These are phyloP conservation scores for Orientallactaga sibirica DNA, from an alignment of 2,797 vertebrate species.

Conservation along the genomic window DNA sequence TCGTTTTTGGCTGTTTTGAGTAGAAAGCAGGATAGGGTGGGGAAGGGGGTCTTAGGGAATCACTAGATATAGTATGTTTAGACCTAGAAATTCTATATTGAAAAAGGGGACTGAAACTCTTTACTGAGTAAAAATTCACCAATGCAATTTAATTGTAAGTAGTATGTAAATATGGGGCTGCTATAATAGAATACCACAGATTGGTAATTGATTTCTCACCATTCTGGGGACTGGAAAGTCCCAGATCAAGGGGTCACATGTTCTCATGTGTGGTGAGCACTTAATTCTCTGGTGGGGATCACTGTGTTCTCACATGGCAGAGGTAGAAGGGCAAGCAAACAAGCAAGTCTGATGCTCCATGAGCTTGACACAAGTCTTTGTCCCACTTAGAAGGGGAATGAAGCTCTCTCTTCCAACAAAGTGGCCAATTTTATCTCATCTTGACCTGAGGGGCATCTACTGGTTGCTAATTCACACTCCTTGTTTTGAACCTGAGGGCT, in stretches of 20 bases:
- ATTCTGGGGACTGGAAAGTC: neutral
- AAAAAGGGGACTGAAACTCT: neutral
- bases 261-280: neutral
- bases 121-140: neutral
- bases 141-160: neutral
- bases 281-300: neutral
- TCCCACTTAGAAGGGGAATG: neutral
- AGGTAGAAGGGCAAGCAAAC: too few relatives aligned
- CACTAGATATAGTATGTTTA: neutral
- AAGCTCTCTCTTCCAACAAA: neutral
- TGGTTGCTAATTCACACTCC: neutral
- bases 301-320: neutral
- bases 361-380: neutral
- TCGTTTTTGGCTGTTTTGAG: neutral
- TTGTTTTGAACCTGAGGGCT: accelerated
- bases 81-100: neutral
- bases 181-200: neutral
- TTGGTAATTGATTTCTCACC: neutral
- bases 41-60: neutral
- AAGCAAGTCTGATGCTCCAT: neutral
- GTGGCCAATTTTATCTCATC: neutral
- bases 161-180: neutral
- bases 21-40: neutral
- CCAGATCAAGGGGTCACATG: neutral
- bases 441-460: neutral